Percentiles rank a stretch among this genome's conserved stretches.
These are phyloP conservation scores for Xanthorhoe designata DNA, from an alignment of 2,888 invertebrate genomes.

Conservation along the genomic window DNA sequence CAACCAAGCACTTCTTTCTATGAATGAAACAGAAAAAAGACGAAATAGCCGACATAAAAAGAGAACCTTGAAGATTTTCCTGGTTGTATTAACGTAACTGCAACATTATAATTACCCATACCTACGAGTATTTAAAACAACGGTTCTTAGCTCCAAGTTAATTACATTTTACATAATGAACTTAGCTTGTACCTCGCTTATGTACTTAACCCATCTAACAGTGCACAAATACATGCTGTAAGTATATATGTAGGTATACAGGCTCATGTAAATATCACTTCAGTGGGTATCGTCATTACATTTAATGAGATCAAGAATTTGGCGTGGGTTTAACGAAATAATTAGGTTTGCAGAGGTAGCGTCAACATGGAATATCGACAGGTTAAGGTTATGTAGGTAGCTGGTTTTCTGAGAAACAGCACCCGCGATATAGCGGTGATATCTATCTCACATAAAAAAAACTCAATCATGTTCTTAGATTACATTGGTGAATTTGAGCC, in stretches of 20 bases:
- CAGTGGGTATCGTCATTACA: slow-evolving; percentile 26
- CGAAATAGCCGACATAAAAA: not conserved
- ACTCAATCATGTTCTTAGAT: no score
- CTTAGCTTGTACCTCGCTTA: slow-evolving; percentile 8
- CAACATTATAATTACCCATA: not conserved
- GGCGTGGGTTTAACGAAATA: slow-evolving; percentile 30
- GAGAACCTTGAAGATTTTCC: not conserved
- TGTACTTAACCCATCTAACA: slow-evolving; percentile 17
- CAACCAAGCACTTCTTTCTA: no score
- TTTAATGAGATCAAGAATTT: slow-evolving; percentile 39
- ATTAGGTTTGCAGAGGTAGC: slow-evolving; percentile 28
- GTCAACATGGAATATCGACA: slow-evolving; percentile 19
- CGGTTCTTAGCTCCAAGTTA: slow-evolving; percentile 1
- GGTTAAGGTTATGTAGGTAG: not conserved
- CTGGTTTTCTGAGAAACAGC: not conserved
- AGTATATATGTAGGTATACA: no score
- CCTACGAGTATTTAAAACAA: not conserved
- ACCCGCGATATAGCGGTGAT: not conserved
- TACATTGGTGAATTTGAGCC: no score
- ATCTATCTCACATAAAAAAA: no score
- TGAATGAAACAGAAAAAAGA: no score
- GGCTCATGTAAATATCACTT: slow-evolving; percentile 15
- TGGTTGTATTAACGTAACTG: not conserved
- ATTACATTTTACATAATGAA: slow-evolving; percentile 15
- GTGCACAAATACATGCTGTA: slow-evolving; percentile 11